These are phyloP conservation scores for Plagodis pulveraria DNA, from an alignment of 2,888 invertebrate species.

Conservation along the genomic window DNA sequence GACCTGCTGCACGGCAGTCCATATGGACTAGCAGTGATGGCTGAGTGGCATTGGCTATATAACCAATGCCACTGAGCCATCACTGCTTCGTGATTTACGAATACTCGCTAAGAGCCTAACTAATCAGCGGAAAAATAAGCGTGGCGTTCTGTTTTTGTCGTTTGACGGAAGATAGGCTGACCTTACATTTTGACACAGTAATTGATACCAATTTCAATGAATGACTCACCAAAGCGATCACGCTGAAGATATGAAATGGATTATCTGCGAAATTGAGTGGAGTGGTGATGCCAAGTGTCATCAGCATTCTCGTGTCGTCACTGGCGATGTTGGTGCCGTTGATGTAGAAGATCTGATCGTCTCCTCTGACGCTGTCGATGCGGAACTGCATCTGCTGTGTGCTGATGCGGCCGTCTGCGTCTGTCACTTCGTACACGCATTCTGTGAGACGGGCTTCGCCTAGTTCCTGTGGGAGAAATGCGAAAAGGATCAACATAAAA, in stretches of 20 bases:
- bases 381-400: conserved; percentile 69
- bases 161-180: too few species aligned
- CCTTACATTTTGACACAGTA: too few species aligned
- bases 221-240: conserved; percentile 79
- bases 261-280: conserved; percentile 74
- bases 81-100: too few species aligned
- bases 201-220: too few species aligned
- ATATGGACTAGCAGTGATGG: too few species aligned
- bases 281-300: conserved; percentile 58
- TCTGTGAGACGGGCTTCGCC: conserved; percentile 60
- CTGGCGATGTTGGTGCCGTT: conserved; percentile 47
- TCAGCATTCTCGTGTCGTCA: conserved; percentile 62
- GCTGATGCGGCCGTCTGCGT: conserved; percentile 73
- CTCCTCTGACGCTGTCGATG: conserved; percentile 67
- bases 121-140: too few species aligned
- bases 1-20: too few species aligned
- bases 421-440: conserved; percentile 69
- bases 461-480: conserved; percentile 64
- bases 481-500: not conserved
- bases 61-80: too few species aligned
- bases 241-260: conserved; percentile 82
- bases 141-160: too few species aligned
- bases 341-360: conserved; percentile 67
- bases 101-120: too few species aligned
- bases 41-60: too few species aligned